Base-by-base conservation (phyloP, 1,140 invertebrate genomes). In the Elysia chlorotica region DNA sequence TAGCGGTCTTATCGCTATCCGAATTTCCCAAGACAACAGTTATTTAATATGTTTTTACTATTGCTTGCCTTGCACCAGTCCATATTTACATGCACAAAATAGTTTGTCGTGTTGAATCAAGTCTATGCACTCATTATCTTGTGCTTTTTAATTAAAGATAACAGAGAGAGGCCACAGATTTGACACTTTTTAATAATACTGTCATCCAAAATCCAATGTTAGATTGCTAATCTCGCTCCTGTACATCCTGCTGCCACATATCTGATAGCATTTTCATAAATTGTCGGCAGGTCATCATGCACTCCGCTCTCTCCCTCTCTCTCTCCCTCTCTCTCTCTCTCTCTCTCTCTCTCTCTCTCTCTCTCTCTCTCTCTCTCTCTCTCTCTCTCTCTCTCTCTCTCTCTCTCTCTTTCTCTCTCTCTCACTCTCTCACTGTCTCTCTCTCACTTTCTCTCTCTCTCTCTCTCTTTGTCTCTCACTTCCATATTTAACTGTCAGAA, bases 291-390 rank as follows among this genome's bases (percentile, higher is more conserved):
- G 17, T 59, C 56, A 10, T 10, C 56, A 6, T 59, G 10, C 28
- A 10, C 28, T 59, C 56, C 28, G 10, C 10, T 59, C 28, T 30
- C 28, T 59, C 10, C 6, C 28, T 10, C 28, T 59, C 10, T 59
- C 25, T 17, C 56, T 59, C 56, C 28, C 25, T 59, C 56, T 28
- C 56, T 59, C 56, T 28, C 56, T 28, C 56, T 28, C 56, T 59
- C 56, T 59, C 56, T 59, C 56, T 59, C 56, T 59, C 56, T 59
- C 25, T 59, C 56, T 59, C 56, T 59, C 56, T 59, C 10, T 59
- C 56, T 59, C 56, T 59, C 56, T 30, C 56, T 59, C 25, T 59
- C 10, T 59, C 56, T 59, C 10, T 59, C 56, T 59, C 10, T 59
- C 17, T 30, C 10, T 59, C 56, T 30, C 10, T 59, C 56, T 59